These are phyloP conservation scores for Desoria tigrina DNA, from an alignment of 2,888 invertebrate species.

Conservation along the genomic window DNA sequence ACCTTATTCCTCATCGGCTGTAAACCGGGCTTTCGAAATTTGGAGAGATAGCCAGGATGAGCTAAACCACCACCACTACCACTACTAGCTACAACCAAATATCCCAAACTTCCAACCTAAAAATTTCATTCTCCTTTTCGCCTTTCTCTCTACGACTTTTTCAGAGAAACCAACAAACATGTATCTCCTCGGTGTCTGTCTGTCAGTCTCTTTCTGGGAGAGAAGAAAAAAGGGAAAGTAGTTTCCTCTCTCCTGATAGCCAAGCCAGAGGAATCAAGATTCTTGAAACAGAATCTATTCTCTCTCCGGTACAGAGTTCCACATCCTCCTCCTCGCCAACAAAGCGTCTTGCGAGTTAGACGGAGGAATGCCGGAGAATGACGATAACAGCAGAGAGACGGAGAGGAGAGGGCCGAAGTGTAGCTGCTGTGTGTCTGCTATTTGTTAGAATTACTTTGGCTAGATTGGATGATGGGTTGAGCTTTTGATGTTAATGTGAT, in stretches of 20 bases:
- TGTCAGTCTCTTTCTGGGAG: neutral
- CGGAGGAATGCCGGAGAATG: neutral
- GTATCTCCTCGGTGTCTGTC: neutral
- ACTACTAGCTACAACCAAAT: too few species aligned
- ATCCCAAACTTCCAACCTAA: too few species aligned
- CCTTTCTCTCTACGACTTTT: neutral
- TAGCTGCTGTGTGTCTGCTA: neutral
- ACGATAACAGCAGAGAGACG: neutral
- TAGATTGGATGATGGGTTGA: slow-evolving; percentile 15
- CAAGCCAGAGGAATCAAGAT: neutral
- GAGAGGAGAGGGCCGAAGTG: neutral
- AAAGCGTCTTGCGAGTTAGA: neutral
- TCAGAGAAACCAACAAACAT: neutral
- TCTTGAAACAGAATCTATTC: too few species aligned
- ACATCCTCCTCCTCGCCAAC: too few species aligned
- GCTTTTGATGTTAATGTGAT: slow-evolving; percentile 19
- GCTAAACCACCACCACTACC: too few species aligned
- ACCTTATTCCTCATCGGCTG: too few species aligned
- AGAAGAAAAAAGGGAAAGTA: neutral
- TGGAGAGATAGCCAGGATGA: neutral
- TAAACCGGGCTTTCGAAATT: too few species aligned
- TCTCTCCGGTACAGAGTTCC: neutral
- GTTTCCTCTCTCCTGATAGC: too few species aligned
- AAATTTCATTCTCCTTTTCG: neutral
- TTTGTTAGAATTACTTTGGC: slow-evolving; percentile 15